Evolutionary conservation across 2,888 invertebrate genomes (phyloP).

Genomic region (Eulithis prunata): DNA sequence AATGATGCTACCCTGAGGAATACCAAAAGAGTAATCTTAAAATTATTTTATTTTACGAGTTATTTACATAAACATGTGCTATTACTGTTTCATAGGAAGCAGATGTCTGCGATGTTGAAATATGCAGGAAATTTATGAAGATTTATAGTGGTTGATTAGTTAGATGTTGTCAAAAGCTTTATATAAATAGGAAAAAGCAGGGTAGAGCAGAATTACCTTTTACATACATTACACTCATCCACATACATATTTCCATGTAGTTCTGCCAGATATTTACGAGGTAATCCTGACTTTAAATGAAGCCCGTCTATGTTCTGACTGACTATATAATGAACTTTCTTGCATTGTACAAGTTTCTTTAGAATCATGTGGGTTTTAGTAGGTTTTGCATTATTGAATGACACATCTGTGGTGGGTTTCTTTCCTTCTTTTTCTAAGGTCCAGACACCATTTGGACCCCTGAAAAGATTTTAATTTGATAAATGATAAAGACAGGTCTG

Average conservation of each 20-base stretch:
- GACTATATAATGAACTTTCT: conserved; percentile 91
- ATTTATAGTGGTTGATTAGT: not conserved
- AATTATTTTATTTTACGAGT: not conserved
- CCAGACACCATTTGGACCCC: conserved; percentile 98
- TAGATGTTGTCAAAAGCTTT: conserved; percentile 2
- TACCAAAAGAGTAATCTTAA: not conserved
- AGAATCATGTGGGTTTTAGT: conserved; percentile 98
- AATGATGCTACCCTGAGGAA: conserved; percentile 4
- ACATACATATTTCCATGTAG: conserved; percentile 99
- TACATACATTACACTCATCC: conserved; percentile 96
- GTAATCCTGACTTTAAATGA: conserved; percentile 95
- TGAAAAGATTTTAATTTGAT: conserved; percentile 53
- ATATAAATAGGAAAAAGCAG: not conserved
- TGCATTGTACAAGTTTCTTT: conserved; percentile 89
- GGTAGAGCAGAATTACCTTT: conserved; percentile 79
- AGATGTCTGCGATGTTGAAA: not conserved
- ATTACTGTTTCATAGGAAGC: not conserved
- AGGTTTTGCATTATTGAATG: conserved; percentile 95
- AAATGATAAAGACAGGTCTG: not conserved
- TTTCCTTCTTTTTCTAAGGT: conserved; percentile 95
- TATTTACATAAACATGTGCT: not conserved
- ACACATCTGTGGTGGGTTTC: conserved; percentile 92
- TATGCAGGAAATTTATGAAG: not conserved
- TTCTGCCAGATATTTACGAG: conserved; percentile 92
- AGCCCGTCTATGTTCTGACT: conserved; percentile 99